Evolutionary conservation across 2,888 invertebrate species (phyloP).

Genomic region (Yponomeuta malinellus): DNA sequence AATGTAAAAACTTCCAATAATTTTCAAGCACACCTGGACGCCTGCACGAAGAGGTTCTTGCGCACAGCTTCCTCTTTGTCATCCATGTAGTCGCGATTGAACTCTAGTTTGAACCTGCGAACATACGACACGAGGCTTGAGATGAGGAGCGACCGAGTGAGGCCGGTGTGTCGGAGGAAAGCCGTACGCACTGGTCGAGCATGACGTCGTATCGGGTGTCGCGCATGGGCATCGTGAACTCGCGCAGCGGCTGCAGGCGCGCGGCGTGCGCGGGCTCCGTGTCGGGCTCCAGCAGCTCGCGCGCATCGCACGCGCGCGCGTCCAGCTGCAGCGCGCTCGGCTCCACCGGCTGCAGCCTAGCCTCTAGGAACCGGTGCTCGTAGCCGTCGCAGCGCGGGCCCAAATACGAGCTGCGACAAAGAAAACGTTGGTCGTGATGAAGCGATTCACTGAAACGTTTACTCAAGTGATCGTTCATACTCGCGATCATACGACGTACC

Average conservation of each 20-base stretch:
- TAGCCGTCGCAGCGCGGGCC: slow-evolving; percentile 50
- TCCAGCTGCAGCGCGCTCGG: slow-evolving; percentile 31
- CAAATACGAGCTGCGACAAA: slow-evolving; percentile 57
- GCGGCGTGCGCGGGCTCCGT: slow-evolving; percentile 27
- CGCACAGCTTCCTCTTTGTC: slow-evolving; percentile 51
- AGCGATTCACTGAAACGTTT: too few relatives aligned
- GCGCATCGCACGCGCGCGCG: slow-evolving; percentile 34
- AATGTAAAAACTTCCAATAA: background rate
- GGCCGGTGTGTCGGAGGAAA: background rate
- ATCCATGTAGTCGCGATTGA: slow-evolving; percentile 43
- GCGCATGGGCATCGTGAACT: slow-evolving; percentile 46
- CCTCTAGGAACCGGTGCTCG: slow-evolving; percentile 47
- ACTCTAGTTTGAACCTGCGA: slow-evolving; percentile 39
- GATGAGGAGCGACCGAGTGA: background rate
- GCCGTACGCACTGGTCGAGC: slow-evolving; percentile 29
- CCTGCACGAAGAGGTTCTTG: slow-evolving; percentile 46
- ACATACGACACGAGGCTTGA: background rate
- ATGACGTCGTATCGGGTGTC: slow-evolving; percentile 40
- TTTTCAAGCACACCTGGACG: slow-evolving; percentile 19
- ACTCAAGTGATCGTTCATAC: background rate
- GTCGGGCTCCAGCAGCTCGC: slow-evolving; percentile 28
- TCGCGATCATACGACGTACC: background rate
- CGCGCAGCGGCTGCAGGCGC: slow-evolving; percentile 54
- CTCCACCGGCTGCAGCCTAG: slow-evolving; percentile 20
- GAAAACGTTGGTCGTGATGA: slow-evolving; percentile 39